A percentile compares a stretch with the other conserved stretches of the same genome.
These are phyloP conservation scores for Aurelia sp. DNA, from an alignment of 30 jellyfish, hydroid and myxozoan genomes.

Conservation along the genomic window DNA sequence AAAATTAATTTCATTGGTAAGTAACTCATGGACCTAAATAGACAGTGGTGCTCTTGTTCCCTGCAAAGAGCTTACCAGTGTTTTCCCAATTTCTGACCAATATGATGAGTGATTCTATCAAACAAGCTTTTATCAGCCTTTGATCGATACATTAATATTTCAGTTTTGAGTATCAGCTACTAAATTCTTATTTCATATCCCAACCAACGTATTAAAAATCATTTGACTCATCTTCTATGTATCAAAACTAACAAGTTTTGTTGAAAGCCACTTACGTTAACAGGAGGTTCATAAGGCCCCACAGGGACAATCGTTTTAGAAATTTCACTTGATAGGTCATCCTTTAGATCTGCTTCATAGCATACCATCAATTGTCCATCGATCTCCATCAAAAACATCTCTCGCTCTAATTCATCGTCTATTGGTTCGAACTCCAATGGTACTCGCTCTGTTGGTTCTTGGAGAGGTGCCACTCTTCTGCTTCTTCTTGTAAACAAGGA, in stretches of 20 bases:
- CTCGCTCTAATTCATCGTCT: slow-evolving; percentile 14
- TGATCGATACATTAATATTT: too few relatives aligned
- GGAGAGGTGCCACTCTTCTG: slow-evolving; percentile 1
- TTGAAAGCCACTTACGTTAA: slow-evolving; percentile 11
- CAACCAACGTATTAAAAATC: too few relatives aligned
- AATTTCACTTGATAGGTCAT: background rate
- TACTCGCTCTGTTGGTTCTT: background rate
- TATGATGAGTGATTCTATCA: too few relatives aligned
- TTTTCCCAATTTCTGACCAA: too few relatives aligned
- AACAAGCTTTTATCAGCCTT: too few relatives aligned
- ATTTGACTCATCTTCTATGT: too few relatives aligned
- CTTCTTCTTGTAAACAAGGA: slow-evolving; percentile 16
- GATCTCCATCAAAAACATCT: slow-evolving; percentile 5
- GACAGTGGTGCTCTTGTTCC: too few relatives aligned
- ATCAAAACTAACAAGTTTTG: background rate
- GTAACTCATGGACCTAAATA: too few relatives aligned
- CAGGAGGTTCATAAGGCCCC: slow-evolving; percentile 38
- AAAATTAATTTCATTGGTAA: too few relatives aligned
- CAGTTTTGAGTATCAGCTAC: too few relatives aligned
- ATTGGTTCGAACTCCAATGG: background rate
- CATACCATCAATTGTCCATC: slow-evolving; percentile 26
- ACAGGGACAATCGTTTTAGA: background rate
- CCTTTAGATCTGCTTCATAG: slow-evolving; percentile 12
- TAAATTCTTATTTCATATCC: too few relatives aligned
- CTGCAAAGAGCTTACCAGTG: too few relatives aligned